Evolutionary conservation across 2,888 invertebrate species (phyloP).

Genomic region (Loripinus fragilis): DNA sequence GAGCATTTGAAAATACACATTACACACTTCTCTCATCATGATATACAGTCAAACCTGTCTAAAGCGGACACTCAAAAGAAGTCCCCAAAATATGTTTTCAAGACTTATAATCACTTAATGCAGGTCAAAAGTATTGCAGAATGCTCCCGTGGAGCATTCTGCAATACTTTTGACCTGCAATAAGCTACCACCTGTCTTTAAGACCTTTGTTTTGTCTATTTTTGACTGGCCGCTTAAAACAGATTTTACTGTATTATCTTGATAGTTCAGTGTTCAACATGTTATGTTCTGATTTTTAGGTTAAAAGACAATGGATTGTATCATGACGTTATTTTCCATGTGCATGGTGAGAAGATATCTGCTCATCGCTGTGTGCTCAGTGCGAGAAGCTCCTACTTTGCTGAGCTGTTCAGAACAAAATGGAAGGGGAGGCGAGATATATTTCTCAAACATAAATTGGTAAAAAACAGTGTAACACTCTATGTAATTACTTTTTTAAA

Average conservation of each 20-base stretch:
- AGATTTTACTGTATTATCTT: not conserved
- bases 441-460: conserved; percentile 75
- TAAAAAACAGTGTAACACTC: not conserved
- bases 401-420: conserved; percentile 81
- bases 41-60: no score
- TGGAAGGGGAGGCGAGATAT: conserved; percentile 82
- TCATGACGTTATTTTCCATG: conserved; percentile 83
- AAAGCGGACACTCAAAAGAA: no score
- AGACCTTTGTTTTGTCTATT: no score
- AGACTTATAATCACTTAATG: no score
- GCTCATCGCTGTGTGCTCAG: conserved; percentile 84
- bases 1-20: no score
- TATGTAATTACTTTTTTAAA: not conserved
- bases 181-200: no score
- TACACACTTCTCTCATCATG: no score
- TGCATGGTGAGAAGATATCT: conserved; percentile 81
- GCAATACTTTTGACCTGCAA: no score
- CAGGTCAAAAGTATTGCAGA: no score
- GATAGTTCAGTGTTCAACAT: not conserved
- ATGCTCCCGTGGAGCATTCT: no score
- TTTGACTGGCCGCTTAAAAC: no score
- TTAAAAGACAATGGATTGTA: conserved; percentile 78
- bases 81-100: no score
- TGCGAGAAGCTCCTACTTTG: conserved; percentile 83
- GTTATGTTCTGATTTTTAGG: conserved; percentile 69